Evolutionary conservation across 2,797 vertebrate species (phyloP).

Genomic region (Eupleurogrammus muticus): DNA sequence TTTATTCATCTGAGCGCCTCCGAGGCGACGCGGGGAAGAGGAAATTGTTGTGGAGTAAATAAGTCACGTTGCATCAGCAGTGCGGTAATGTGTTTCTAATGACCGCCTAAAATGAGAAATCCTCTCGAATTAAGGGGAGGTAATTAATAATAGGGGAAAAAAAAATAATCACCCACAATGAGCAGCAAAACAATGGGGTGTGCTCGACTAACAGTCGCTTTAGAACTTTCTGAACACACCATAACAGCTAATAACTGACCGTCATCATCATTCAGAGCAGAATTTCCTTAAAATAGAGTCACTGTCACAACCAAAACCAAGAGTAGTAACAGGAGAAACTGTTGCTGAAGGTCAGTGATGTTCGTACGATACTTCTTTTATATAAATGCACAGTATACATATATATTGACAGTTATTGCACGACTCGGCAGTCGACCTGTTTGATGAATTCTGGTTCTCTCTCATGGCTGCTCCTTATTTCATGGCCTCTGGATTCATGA

Average conservation of each 20-base stretch:
- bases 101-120: conserved; percentile 77
- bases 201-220: conserved; percentile 44
- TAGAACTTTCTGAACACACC: neutral
- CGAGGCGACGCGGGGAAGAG: conserved; percentile 51
- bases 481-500: conserved; percentile 33
- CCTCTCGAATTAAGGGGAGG: conserved; percentile 66
- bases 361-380: conserved; percentile 7
- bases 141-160: conserved; percentile 75
- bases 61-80: conserved; percentile 72
- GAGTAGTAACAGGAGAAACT: neutral
- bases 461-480: conserved; percentile 46
- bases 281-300: neutral
- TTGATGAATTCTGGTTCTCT: conserved; percentile 25
- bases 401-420: conserved; percentile 27
- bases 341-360: neutral
- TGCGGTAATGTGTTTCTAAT: conserved; percentile 81
- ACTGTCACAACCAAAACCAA: neutral
- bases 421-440: conserved; percentile 24
- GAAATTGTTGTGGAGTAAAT: conserved; percentile 74
- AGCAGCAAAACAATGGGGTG: conserved; percentile 55
- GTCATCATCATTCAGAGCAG: neutral
- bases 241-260: neutral
- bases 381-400: neutral
- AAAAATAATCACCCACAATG: conserved; percentile 58
- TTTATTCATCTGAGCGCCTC: conserved; percentile 62